These are phyloP conservation scores for Petrosia ficiformis DNA, from an alignment of 37 sponge, comb jelly and placozoan species.

Conservation along the genomic window DNA sequence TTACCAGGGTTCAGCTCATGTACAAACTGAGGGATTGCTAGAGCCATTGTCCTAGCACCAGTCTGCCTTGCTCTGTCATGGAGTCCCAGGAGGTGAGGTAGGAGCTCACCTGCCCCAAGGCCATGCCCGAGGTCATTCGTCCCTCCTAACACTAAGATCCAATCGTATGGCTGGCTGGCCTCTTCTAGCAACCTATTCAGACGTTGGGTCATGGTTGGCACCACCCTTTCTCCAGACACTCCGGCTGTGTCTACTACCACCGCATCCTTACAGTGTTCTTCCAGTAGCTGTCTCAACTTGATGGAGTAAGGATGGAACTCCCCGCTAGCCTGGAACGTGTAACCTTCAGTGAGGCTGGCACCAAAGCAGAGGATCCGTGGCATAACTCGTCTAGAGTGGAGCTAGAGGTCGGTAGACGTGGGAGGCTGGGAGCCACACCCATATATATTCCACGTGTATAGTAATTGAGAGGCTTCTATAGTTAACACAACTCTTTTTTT, in stretches of 20 bases:
- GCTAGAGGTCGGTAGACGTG: too few species aligned
- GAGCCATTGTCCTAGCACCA: conserved; percentile 7
- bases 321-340: conserved; percentile 11
- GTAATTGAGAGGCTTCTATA: too few species aligned
- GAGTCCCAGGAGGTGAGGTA: conserved; percentile 8
- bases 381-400: too few species aligned
- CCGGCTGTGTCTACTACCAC: conserved; percentile 1
- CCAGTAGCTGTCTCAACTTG: background rate
- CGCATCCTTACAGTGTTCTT: background rate
- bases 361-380: conserved; percentile 12
- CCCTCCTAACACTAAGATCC: conserved; percentile 32
- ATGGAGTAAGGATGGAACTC: conserved; percentile 20
- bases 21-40: conserved; percentile 23
- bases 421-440: too few species aligned
- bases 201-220: conserved; percentile 16
- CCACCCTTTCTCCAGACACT: conserved; percentile 33
- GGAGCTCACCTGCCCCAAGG: background rate
- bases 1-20: conserved; percentile 8
- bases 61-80: conserved; percentile 29
- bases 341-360: conserved; percentile 25
- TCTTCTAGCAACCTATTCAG: conserved; percentile 5
- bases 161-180: conserved; percentile 13
- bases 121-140: conserved; percentile 33
- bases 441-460: too few species aligned
- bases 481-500: too few species aligned